Conservation (phyloP, 2,797 vertebrate species). For the Glossophaga mutica region DNA sequence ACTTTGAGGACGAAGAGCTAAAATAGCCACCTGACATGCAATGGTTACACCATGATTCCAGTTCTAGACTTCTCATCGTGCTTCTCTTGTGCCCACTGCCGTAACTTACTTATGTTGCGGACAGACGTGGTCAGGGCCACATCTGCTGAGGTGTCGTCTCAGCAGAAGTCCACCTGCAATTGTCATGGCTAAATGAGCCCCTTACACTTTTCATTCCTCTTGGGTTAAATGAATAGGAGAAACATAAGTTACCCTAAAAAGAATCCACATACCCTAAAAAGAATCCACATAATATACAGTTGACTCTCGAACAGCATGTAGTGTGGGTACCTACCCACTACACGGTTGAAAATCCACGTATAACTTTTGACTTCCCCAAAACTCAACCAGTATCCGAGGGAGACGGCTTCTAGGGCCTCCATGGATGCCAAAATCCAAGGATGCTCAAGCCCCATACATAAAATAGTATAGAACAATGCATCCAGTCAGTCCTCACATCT, state of each 20-base stretch:
- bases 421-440: background rate
- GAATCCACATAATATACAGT: background rate
- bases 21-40: background rate
- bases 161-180: constrained; percentile 68
- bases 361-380: background rate
- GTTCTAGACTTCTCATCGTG: background rate
- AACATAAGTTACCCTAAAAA: background rate
- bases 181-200: constrained; percentile 52
- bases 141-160: constrained; percentile 77
- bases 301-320: background rate
- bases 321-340: too few species aligned
- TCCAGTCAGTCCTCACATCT: background rate
- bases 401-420: too few species aligned
- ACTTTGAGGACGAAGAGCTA: background rate
- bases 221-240: background rate
- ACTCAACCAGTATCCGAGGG: background rate
- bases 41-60: background rate
- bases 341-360: background rate
- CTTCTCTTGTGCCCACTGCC: constrained; percentile 70
- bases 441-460: background rate
- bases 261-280: background rate
- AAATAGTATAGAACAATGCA: background rate
- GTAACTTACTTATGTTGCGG: constrained; percentile 80
- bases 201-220: background rate
- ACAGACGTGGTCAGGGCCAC: constrained; percentile 74